phyloP scores from a whole-genome alignment of 2,888 invertebrate genomes.

The Drosophila hamatofila region DNA sequence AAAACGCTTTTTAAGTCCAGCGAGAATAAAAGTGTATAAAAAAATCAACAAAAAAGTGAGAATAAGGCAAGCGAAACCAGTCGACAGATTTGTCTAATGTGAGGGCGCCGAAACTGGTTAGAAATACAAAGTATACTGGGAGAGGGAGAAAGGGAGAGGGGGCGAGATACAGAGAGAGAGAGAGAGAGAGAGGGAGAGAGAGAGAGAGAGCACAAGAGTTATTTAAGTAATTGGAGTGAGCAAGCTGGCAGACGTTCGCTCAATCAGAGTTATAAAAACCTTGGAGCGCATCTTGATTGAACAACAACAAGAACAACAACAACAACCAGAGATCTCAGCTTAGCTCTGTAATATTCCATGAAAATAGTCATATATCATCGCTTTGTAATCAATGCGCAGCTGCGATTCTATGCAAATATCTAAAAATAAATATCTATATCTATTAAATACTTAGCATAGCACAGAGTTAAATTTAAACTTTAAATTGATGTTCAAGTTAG shows the following conservation, averaged over 20 bases:
- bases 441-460: conserved; percentile 24
- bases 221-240: background rate
- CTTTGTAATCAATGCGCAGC: conserved; percentile 15
- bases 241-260: conserved; percentile 11
- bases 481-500: background rate
- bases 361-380: conserved; percentile 16
- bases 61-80: conserved; percentile 69
- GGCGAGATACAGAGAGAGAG: background rate
- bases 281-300: conserved; percentile 78
- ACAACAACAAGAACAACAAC: conserved; percentile 8
- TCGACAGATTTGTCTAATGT: conserved; percentile 70
- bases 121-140: conserved; percentile 45
- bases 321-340: background rate
- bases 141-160: background rate
- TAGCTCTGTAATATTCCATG: conserved; percentile 34
- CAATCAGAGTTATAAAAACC: conserved; percentile 54
- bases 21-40: conserved; percentile 5
- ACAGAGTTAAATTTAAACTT: background rate
- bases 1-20: conserved; percentile 39
- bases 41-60: conserved; percentile 59
- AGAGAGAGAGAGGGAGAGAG: background rate
- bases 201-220: background rate
- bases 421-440: conserved; percentile 12
- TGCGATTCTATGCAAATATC: conserved; percentile 1
- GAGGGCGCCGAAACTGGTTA: conserved; percentile 65